Conservation (phyloP, 2,113 vertebrate species). For the Syngnathus scovelli region DNA sequence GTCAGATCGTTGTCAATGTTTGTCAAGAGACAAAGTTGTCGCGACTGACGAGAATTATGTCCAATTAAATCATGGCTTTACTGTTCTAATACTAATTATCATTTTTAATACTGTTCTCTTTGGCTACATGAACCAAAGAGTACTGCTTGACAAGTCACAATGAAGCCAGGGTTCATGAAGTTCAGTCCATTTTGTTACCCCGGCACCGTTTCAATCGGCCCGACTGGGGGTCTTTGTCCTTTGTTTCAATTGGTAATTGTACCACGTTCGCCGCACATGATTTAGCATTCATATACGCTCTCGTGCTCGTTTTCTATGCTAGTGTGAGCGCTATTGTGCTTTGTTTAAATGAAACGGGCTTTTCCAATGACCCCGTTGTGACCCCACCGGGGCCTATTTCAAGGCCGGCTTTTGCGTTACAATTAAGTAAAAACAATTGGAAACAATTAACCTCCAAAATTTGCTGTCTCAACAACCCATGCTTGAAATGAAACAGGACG, state of each 20-base stretch:
- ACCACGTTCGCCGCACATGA: constrained; percentile 22
- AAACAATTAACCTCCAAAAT: not conserved
- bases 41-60: constrained; percentile 41
- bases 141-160: not conserved
- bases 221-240: constrained; percentile 16
- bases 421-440: constrained; percentile 2
- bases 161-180: constrained; percentile 9
- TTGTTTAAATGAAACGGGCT: constrained; percentile 44
- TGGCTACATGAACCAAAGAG: not conserved
- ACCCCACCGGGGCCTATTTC: constrained; percentile 25
- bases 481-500: too few relatives aligned
- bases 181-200: constrained; percentile 21
- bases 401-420: constrained; percentile 10
- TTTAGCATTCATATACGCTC: constrained; percentile 26
- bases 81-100: too few relatives aligned
- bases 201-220: constrained; percentile 16
- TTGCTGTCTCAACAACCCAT: not conserved
- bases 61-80: constrained; percentile 12
- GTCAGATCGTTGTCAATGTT: not conserved
- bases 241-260: constrained; percentile 26
- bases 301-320: constrained; percentile 45
- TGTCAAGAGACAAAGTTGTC: not conserved
- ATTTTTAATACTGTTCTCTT: not conserved
- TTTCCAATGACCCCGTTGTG: constrained; percentile 33
- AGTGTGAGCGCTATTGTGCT: constrained; percentile 36